phyloP scores from a whole-genome alignment of 2,113 vertebrate genomes.

The Thomomys bottae region DNA sequence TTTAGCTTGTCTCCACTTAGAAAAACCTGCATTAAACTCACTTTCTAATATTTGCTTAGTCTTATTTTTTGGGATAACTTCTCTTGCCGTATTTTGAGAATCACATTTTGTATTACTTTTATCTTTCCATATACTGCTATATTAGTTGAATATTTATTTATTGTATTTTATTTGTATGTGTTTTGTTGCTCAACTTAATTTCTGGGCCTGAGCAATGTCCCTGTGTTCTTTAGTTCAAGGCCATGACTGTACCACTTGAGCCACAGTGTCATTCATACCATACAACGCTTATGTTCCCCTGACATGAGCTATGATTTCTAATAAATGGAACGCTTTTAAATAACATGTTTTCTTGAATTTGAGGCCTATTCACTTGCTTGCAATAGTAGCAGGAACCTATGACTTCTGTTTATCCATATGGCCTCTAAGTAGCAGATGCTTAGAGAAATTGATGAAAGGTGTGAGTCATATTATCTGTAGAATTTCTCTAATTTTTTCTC shows the following conservation, averaged over 20 bases:
- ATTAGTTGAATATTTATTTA: not conserved
- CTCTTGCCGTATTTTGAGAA: no score
- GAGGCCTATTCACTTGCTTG: conserved; percentile 20
- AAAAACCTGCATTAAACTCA: no score
- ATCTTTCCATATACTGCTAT: not conserved
- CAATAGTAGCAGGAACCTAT: conserved; percentile 74
- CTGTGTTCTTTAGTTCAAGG: no score
- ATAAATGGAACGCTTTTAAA: not conserved
- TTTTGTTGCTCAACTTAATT: not conserved
- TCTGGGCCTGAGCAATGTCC: no score
- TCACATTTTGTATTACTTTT: not conserved
- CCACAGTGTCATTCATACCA: not conserved
- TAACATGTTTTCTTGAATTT: conserved; percentile 37
- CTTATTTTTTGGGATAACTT: no score
- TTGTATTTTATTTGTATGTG: not conserved
- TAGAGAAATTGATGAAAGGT: conserved; percentile 78
- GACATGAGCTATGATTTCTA: conserved; percentile 17
- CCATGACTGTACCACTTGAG: no score
- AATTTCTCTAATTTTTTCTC: conserved; percentile 81
- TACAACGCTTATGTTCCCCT: not conserved
- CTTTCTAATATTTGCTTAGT: no score
- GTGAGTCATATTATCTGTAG: conserved; percentile 81
- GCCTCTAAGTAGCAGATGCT: conserved; percentile 79
- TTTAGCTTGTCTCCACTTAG: not conserved
- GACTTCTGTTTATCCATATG: conserved; percentile 80